Evolutionary conservation across 2,888 invertebrate species (phyloP).

Genomic region (Buathra laborator): DNA sequence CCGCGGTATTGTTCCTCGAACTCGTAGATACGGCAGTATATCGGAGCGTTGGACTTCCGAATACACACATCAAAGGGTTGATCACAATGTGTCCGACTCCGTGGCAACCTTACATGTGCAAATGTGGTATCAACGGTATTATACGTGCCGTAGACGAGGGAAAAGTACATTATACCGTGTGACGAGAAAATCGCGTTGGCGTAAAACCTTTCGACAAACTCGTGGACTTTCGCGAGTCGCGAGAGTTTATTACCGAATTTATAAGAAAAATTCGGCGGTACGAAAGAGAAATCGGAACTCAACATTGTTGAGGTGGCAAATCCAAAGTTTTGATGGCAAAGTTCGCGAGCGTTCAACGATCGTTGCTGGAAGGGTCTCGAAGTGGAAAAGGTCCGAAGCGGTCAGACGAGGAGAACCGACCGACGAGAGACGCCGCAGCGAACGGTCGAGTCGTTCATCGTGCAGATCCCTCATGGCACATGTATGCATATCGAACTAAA

Average conservation of each 20-base stretch:
- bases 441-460: conserved; percentile 24
- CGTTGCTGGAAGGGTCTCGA: not conserved
- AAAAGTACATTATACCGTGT: conserved; percentile 51
- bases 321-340: not conserved
- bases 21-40: not conserved
- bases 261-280: not conserved
- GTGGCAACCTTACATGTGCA: conserved; percentile 73
- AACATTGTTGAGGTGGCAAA: too few relatives aligned
- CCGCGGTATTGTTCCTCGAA: not conserved
- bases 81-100: conserved; percentile 72
- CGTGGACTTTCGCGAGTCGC: not conserved
- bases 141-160: conserved; percentile 13
- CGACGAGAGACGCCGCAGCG: not conserved
- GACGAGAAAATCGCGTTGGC: conserved; percentile 23
- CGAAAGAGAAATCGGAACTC: not conserved
- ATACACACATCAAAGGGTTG: conserved; percentile 74
- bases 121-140: conserved; percentile 62
- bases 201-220: not conserved
- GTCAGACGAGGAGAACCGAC: conserved; percentile 1
- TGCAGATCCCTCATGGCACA: conserved; percentile 3
- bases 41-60: conserved; percentile 50
- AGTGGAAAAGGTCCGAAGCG: conserved; percentile 31
- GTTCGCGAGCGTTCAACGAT: not conserved
- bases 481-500: conserved; percentile 37
- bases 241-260: not conserved